These are phyloP conservation scores for Zosterops pallidus DNA, from an alignment of 2,113 vertebrate species.

Conservation along the genomic window DNA sequence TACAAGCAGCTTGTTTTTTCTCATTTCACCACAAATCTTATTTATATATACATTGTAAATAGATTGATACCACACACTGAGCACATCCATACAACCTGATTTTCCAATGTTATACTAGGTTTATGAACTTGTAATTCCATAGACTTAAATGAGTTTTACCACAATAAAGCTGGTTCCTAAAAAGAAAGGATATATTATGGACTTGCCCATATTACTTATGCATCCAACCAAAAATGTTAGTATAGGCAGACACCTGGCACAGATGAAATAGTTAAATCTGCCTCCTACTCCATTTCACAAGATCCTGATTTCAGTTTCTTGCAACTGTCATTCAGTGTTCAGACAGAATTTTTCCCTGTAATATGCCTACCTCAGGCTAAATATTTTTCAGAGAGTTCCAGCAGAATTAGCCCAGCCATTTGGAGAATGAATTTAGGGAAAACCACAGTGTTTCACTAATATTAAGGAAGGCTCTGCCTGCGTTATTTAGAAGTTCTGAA, in stretches of 20 bases:
- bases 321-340: background rate
- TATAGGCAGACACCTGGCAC: background rate
- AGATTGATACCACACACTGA: slow-evolving; percentile 31
- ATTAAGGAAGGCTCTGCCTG: background rate
- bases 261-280: background rate
- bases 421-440: background rate
- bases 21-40: slow-evolving; percentile 28
- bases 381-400: background rate
- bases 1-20: slow-evolving; percentile 47
- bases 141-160: slow-evolving; percentile 3
- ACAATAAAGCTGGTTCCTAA: background rate
- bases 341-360: background rate
- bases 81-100: background rate
- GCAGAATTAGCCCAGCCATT: background rate
- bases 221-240: background rate
- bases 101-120: background rate
- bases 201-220: background rate
- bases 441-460: background rate
- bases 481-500: background rate
- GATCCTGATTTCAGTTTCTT: background rate
- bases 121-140: slow-evolving; percentile 14
- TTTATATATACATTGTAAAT: slow-evolving; percentile 23
- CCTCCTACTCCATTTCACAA: background rate
- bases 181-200: background rate
- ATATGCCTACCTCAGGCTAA: background rate